Evolutionary conservation across 2,797 vertebrate genomes (phyloP), one percentile per base, ranked within the genome.

Genomic region (Salarias fasciatus): DNA sequence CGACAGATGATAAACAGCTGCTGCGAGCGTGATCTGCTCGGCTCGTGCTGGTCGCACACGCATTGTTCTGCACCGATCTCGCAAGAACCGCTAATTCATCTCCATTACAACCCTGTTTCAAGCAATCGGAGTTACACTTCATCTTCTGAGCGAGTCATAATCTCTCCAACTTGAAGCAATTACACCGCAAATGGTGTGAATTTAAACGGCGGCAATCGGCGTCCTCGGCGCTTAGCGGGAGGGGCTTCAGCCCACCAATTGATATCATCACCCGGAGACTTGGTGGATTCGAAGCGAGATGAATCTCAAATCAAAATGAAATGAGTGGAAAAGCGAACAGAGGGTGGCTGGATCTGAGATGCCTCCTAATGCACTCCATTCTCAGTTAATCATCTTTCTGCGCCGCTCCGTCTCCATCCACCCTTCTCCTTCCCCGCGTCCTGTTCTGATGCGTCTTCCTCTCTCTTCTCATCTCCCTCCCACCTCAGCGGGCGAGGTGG

Each of bases 291-390:
- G 52, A 69, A 77, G 71, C 59, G 60, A 80, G 83, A 86, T 84
- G 52, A 86, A 82, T 72, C 71, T 82, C 70, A 63, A 83, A 86
- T 88, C 69, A 82, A 69, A 88, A 83, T 73, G 57, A 86, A 86
- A 83, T 59, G 61, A 82, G 72, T 72, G 60, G 77, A 13, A 9
- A 8, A 37, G 28, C 9, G 10, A 7, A 9, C 4, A 6, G 45
- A 55, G 33, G 50, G 51, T 18, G 53, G 44, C 30, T 50, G 18
- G 44, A 48, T 64, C 11, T 1, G 0, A 1, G 38, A 11, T 15
- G 29, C 47, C 14, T 6, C 35, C n/a, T 70, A 63, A 80, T 69
- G 65, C 49, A 40, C 60, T 77, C 56, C 43, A 36, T 84, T 75
- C 63, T 56, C 69, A 63, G 54, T 69, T 76, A 72, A 83, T 86